Evolutionary conservation across 2,113 vertebrate genomes (phyloP), one percentile per base, ranked within the genome.

Genomic region (Danionella cerebrum): DNA sequence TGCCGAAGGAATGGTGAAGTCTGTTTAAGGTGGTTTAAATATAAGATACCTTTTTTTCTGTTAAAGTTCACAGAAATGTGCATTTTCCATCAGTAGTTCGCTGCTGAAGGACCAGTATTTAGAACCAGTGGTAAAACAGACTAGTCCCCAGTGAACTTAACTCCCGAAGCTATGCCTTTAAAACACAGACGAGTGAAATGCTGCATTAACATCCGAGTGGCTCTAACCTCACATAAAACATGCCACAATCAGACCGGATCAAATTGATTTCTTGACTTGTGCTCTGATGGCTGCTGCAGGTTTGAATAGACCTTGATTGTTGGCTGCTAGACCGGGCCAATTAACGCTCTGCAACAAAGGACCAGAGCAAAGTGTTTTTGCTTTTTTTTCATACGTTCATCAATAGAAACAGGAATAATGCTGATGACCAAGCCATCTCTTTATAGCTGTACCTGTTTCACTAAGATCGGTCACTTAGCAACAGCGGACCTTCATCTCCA

Each of bases 381-480:
- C 63, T 72, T 72, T 65, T n/a, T n/a, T 76, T 60, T 35, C 25
- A 48, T 60, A 71, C 69, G 73, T 70, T 64, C 78, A 76, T 81
- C 76, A 53, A 71, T 36, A 41, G 52, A 45, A 71, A 70, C 64
- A 38, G 63, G 38, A 65, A 65, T 74, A 74, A 76, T 76, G 76
- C 80, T 80, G 80, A 84, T 83, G 82, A 84, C 79, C 76, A 76
- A 77, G 63, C 73, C 80, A 76, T 77, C 80, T 83, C 63, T 80
- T 69, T 79, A 81, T 83, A 81, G 70, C 58, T 13, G 71, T 42
- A 70, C 70, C 77, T 72, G 75, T 83, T 79, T 85, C 81, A n/a
- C 84, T 69, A 70, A 72, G 76, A 65, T 18, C 72, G 52, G 84
- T 88, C 83, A 86, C 84, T 82, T 81, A 78, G 84, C 86, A 84